Base-by-base conservation (phyloP, 1,140 invertebrate species). In the Drosophila littoralis region DNA sequence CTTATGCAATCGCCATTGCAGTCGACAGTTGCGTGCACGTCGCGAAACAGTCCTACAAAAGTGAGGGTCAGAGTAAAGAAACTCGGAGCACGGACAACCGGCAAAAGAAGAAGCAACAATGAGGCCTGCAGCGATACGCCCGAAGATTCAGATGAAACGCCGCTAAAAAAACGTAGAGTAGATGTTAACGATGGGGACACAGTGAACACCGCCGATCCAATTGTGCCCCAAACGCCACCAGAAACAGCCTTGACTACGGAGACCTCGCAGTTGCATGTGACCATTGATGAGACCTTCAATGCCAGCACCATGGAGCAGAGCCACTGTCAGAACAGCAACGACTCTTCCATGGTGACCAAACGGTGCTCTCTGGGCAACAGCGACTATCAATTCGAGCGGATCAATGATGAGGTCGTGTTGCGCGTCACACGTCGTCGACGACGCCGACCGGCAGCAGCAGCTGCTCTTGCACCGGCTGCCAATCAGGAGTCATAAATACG, bases 371-470 rank as follows among this genome's bases (percentile, higher is more conserved):
- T 91, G 7, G 91, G 91, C n/a, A 50, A 79, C 6, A 86, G 76
- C 6, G 81, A 91, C 40, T 91, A 91, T 70, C 83, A 84, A 51
- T 91, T 83, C 15, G 91, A 91, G 58, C 75, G 74, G n/a, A 64
- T 89, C 10, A 79, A 86, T 35, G 79, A 74, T 48, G 79, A 85
- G 55, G 71, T 76, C 7, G 68, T 88, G 1, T 32, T 88, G 13
- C 69, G 83, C 6, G 84, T 88, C 0, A 89, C 70, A 12, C 79
- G 83, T 9, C 84, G 84, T 28, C 43, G 12, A 35, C 66, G 79
- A 32, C 51, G 60, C 1, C 76, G 50, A 28, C 46, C 43, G 9
- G 38, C 22, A 28, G 12, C 22, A 4, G 38, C 50, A 33, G 15
- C 12, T 22, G 17, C 17, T 1, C 17, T 1, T 17, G 17, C 17